Conservation (phyloP, 1,140 invertebrate species). For the Sogatella furcifera region DNA sequence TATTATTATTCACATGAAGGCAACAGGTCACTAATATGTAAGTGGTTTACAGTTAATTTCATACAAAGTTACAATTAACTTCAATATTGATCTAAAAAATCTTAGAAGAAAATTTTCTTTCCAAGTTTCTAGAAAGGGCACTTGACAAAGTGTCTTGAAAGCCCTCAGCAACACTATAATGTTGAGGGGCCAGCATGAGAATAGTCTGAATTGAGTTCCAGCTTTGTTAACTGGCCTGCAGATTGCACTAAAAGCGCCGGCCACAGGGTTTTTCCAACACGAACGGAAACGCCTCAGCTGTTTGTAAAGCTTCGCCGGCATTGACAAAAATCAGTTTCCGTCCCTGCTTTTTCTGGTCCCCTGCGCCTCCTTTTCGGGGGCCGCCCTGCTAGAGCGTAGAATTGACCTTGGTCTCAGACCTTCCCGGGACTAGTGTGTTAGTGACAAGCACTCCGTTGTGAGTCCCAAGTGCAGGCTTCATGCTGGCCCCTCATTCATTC, state of each 20-base stretch:
- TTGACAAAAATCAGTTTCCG: slow-evolving; percentile 3
- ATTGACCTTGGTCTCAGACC: slow-evolving; percentile 41
- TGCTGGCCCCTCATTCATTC: slow-evolving; percentile 24
- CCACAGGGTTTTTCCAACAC: slow-evolving; percentile 41
- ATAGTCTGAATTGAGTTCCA: slow-evolving; percentile 51
- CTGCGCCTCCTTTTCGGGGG: slow-evolving; percentile 39
- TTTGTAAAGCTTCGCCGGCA: slow-evolving; percentile 24
- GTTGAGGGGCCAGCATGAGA: slow-evolving; percentile 36
- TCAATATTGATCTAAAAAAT: too few species aligned
- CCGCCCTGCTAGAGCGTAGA: slow-evolving; percentile 39
- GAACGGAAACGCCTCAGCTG: slow-evolving; percentile 25
- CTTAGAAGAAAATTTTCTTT: too few species aligned
- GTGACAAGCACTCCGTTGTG: slow-evolving; percentile 42
- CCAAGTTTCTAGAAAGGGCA: too few species aligned
- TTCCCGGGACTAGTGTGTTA: slow-evolving; percentile 37
- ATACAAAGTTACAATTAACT: too few species aligned
- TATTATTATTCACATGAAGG: too few species aligned
- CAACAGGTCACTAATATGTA: too few species aligned
- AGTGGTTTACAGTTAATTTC: too few species aligned
- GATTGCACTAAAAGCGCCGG: slow-evolving; percentile 44
- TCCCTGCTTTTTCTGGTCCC: slow-evolving; percentile 40
- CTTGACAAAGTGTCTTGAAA: background rate
- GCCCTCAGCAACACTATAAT: slow-evolving; percentile 14
- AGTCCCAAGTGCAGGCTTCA: slow-evolving; percentile 42
- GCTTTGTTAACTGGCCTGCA: slow-evolving; percentile 31